Percentiles rank a stretch among this genome's conserved stretches.
Conservation (phyloP, 2,797 vertebrate genomes). For the Geotria australis region DNA sequence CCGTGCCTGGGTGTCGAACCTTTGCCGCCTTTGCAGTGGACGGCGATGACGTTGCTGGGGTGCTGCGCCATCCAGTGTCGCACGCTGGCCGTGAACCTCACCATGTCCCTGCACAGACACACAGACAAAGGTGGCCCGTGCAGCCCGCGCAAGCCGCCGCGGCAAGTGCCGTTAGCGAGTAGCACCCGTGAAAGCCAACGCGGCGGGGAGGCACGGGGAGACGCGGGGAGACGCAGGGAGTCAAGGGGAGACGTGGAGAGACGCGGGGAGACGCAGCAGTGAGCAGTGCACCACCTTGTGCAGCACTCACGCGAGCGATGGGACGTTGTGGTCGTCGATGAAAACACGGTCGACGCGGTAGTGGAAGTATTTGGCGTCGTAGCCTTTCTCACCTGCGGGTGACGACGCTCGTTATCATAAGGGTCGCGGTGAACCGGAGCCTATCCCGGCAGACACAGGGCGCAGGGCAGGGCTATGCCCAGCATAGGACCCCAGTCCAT, state of each 20-base stretch:
- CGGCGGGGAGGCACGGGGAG: too few relatives aligned
- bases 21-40: slow-evolving; percentile 93
- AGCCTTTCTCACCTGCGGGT: slow-evolving; percentile 47
- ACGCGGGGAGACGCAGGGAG: neutral
- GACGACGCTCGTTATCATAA: too few relatives aligned
- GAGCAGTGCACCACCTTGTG: neutral
- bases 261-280: neutral
- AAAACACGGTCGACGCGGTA: slow-evolving; percentile 45
- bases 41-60: slow-evolving; percentile 30
- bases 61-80: slow-evolving; percentile 49
- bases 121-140: neutral
- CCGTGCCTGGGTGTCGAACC: slow-evolving; percentile 21
- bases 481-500: too few relatives aligned
- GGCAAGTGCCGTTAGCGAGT: too few relatives aligned
- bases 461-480: too few relatives aligned
- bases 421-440: too few relatives aligned
- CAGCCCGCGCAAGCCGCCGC: neutral
- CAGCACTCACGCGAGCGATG: slow-evolving; percentile 34
- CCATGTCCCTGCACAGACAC: slow-evolving; percentile 32
- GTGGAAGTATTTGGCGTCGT: slow-evolving; percentile 60
- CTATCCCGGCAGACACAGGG: too few relatives aligned
- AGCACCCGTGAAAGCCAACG: too few relatives aligned
- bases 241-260: neutral
- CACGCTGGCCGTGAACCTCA: slow-evolving; percentile 38
- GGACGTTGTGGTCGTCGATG: slow-evolving; percentile 83